Conservation (phyloP, 2,797 vertebrate species). For the Neosilurus hyrtlii region DNA sequence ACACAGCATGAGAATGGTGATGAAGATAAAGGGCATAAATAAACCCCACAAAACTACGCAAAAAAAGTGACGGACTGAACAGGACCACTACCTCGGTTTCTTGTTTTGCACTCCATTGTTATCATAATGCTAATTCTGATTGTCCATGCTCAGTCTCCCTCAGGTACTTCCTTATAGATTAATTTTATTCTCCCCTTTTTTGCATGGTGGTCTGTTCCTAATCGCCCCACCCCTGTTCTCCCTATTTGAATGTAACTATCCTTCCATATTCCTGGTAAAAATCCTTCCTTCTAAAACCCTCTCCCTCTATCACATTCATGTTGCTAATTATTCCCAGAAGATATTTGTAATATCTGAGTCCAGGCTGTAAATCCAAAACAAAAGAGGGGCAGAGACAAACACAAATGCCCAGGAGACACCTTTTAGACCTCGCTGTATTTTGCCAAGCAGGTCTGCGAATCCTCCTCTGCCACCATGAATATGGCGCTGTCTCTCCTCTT, state of each 20-base stretch:
- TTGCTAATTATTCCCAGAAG: conserved; percentile 66
- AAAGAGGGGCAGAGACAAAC: conserved; percentile 66
- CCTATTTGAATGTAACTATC: background rate
- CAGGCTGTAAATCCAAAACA: conserved; percentile 79
- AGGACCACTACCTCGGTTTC: conserved; percentile 1
- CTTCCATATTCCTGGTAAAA: background rate
- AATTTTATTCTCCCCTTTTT: background rate
- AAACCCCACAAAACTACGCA: background rate
- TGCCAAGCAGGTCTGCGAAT: conserved; percentile 5
- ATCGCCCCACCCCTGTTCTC: background rate
- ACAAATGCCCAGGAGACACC: conserved; percentile 78
- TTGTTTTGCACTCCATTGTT: background rate
- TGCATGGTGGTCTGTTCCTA: background rate
- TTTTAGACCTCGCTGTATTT: conserved; percentile 57
- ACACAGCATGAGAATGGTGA: background rate
- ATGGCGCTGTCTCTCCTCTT: conserved; percentile 60
- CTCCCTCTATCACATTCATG: conserved; percentile 49
- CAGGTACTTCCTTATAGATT: background rate
- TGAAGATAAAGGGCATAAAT: conserved; percentile 5
- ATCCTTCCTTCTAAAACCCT: background rate
- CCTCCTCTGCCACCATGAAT: conserved; percentile 1
- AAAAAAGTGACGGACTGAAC: background rate
- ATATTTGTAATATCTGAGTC: conserved; percentile 82
- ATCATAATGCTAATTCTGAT: conserved; percentile 47
- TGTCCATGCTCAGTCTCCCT: conserved; percentile 50